These are phyloP conservation scores for Pangasius krempfi DNA, from an alignment of 2,797 vertebrate species.

Conservation along the genomic window DNA sequence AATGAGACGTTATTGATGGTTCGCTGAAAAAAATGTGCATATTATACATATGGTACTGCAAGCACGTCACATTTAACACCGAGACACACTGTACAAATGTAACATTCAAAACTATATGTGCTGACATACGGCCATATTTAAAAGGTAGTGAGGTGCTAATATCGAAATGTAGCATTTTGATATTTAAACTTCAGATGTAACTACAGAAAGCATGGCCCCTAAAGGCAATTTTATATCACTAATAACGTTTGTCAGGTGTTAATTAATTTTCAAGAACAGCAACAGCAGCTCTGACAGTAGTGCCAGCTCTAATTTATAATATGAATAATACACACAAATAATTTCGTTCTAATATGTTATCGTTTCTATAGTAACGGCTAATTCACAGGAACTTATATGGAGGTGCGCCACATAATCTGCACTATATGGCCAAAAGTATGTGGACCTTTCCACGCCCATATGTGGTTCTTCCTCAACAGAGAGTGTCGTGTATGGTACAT, in stretches of 20 bases:
- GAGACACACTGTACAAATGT: background rate
- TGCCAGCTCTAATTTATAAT: constrained; percentile 54
- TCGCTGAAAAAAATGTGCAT: background rate
- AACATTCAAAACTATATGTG: background rate
- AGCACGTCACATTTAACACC: background rate
- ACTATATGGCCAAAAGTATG: background rate
- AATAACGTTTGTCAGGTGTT: background rate
- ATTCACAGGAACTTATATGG: background rate
- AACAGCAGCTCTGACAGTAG: background rate
- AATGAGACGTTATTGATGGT: background rate
- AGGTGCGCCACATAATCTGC: background rate
- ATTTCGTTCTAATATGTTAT: background rate
- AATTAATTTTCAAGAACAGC: background rate
- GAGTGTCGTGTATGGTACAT: background rate
- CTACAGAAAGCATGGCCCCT: background rate
- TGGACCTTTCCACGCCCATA: background rate
- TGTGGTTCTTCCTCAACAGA: background rate
- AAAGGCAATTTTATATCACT: background rate
- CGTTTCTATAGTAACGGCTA: background rate
- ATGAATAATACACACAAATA: constrained; percentile 32
- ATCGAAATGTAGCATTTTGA: background rate
- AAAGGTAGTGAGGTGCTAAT: background rate
- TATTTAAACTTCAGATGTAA: background rate
- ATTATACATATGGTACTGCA: background rate
- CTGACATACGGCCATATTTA: background rate